Evolutionary conservation across 2,113 vertebrate species (phyloP), one percentile per base, ranked within the genome.

Genomic region (Reinhardtius hippoglossoides): DNA sequence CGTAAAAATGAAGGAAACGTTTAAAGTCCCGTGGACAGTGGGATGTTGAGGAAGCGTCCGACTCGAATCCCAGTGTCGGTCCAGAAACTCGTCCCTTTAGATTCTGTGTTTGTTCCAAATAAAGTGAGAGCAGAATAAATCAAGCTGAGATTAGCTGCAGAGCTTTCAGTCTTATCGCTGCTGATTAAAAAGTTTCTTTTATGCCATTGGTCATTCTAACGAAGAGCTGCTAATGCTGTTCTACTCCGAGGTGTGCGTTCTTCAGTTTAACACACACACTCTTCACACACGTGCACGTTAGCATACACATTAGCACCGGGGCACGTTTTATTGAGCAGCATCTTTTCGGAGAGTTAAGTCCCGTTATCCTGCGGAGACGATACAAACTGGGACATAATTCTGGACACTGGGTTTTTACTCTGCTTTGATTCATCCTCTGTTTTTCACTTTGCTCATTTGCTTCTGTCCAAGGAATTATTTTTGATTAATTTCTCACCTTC

Each of bases 261-360:
- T 27, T 54, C 59, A 3, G 52, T 23, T 42, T 40, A 56, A 77
- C 70, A 21, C 52, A 9, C 52, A 77, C 73, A 10, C 52, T 9
- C 52, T 37, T n/a, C 64, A 66, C 69, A 75, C 54, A 71, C 54
- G 26, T 15, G 9, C 21, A 65, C 70, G 88, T 82, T 81, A 78
- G 24, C 24, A 24, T 24, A 24, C 24, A 24, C 24, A 2, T 24
- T 24, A 24, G 24, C 78, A 73, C 73, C 60, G 40, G 84, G 81
- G 62, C 55, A 35, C 69, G 35, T 78, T 84, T 91, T 89, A 91
- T 91, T 90, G 89, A 92, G 89, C 91, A 90, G 82, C 87, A 82
- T 89, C 80, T 88, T 88, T 89, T 84, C 81, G 79, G 81, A 86
- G 87, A 84, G 85, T 84, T 87, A 87, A 88, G 81, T 50, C 78